These are phyloP conservation scores for Geodia barretti DNA, from an alignment of 37 sponge, comb jelly and placozoan species.

Conservation along the genomic window DNA sequence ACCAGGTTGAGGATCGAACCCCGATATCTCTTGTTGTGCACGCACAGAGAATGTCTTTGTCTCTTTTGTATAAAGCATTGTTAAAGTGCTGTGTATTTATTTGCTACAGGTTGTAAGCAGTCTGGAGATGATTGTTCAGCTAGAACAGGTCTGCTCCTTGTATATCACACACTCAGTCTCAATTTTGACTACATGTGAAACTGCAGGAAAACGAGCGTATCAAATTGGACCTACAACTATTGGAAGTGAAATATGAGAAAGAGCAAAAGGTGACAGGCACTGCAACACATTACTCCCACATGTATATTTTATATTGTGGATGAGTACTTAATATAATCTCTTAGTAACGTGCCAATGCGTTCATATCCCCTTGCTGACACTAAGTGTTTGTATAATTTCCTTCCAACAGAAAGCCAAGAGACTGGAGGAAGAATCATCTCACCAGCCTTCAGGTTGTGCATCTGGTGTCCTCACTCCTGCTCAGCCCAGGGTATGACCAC, in stretches of 20 bases:
- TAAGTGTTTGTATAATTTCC: background rate
- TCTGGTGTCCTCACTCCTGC: background rate
- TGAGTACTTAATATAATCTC: too few relatives aligned
- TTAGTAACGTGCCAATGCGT: too few relatives aligned
- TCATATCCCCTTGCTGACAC: background rate
- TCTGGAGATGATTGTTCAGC: constrained; percentile 43
- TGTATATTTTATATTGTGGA: too few relatives aligned
- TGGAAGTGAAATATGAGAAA: constrained; percentile 85
- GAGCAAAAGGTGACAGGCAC: constrained; percentile 63
- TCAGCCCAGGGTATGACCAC: background rate
- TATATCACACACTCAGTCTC: background rate
- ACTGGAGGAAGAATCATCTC: background rate
- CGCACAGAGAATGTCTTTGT: too few relatives aligned
- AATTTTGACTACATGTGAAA: background rate
- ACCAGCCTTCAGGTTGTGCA: background rate
- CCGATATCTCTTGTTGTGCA: background rate
- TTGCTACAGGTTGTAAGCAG: background rate
- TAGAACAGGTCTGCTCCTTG: constrained; percentile 58
- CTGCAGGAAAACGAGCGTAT: constrained; percentile 83
- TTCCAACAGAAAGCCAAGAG: background rate
- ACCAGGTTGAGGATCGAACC: too few relatives aligned
- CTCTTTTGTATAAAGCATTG: background rate
- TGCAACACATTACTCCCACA: background rate
- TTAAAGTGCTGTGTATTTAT: background rate
- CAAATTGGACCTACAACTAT: constrained; percentile 81